Percentiles rank a stretch among this genome's conserved stretches.
Conservation (phyloP, 2,113 vertebrate genomes). For the Passer domesticus region DNA sequence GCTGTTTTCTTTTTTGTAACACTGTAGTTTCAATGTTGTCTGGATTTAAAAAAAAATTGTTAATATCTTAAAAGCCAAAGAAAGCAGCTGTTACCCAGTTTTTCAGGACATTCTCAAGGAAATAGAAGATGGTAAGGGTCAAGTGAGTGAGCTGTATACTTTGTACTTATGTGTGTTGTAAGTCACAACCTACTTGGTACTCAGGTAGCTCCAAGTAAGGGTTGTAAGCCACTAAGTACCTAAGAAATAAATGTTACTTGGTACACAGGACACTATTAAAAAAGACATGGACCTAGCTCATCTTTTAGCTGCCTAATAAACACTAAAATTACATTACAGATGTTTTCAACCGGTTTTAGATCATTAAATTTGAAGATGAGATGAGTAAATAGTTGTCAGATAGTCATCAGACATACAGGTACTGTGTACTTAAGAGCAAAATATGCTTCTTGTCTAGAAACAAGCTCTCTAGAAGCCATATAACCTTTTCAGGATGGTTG, state of each 20-base stretch:
- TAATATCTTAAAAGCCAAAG: slow-evolving; percentile 76
- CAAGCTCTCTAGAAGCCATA: background rate
- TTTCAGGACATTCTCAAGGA: slow-evolving; percentile 70
- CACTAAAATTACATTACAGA: background rate
- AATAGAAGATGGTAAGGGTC: slow-evolving; percentile 73
- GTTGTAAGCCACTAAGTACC: background rate
- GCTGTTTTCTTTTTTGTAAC: background rate
- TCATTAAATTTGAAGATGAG: background rate
- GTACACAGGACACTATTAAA: background rate
- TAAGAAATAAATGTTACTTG: background rate
- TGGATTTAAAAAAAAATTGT: slow-evolving; percentile 70
- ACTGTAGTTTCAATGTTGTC: slow-evolving; percentile 75
- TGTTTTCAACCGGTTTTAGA: background rate
- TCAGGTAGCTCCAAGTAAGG: slow-evolving; percentile 63
- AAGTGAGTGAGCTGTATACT: background rate
- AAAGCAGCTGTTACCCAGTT: slow-evolving; percentile 81
- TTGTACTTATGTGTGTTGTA: background rate
- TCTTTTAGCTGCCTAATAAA: background rate
- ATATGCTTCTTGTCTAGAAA: background rate
- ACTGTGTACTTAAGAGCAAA: background rate
- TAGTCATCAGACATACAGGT: background rate
- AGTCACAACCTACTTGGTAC: slow-evolving; percentile 79
- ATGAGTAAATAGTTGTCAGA: background rate
- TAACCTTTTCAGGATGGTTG: background rate
- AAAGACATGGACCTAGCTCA: background rate